These are phyloP conservation scores for Carassius auratus DNA, from an alignment of 2,113 vertebrate genomes.

Conservation along the genomic window DNA sequence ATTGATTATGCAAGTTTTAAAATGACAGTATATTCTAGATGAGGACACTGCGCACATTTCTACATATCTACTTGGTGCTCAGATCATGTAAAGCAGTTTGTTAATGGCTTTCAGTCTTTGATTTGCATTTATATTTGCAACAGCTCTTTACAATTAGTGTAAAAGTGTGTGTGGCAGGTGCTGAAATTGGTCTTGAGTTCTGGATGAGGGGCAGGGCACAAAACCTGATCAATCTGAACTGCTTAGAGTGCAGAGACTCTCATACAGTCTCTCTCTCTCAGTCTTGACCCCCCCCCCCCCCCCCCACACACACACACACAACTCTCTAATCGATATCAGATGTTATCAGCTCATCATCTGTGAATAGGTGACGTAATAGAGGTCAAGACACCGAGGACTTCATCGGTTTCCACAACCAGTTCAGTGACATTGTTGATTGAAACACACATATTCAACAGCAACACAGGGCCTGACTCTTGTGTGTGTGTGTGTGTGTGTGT, in stretches of 20 bases:
- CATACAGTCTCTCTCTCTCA: neutral
- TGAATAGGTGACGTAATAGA: conserved; percentile 55
- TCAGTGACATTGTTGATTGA: conserved; percentile 44
- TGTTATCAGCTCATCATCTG: conserved; percentile 57
- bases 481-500: neutral
- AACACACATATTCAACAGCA: conserved; percentile 27
- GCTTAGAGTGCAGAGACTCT: conserved; percentile 47
- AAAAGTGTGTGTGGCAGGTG: conserved; percentile 44
- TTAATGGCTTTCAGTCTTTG: conserved; percentile 53
- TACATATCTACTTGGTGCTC: conserved; percentile 35
- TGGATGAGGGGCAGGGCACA: conserved; percentile 48
- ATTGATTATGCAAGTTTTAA: conserved; percentile 23
- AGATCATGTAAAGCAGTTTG: conserved; percentile 50
- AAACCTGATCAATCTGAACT: conserved; percentile 59
- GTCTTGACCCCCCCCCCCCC: too few relatives aligned
- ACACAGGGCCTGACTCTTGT: conserved; percentile 10
- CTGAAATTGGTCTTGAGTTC: conserved; percentile 56
- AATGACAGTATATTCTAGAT: neutral
- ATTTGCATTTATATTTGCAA: conserved; percentile 61
- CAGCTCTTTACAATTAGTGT: conserved; percentile 49
- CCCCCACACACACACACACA: too few relatives aligned
- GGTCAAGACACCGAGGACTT: conserved; percentile 53
- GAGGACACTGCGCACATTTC: conserved; percentile 13
- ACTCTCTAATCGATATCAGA: conserved; percentile 55
- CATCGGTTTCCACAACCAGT: conserved; percentile 46